Percentiles rank a stretch among this genome's conserved stretches.
Conservation (phyloP, 2,113 vertebrate species). For the Tachysurus fulvidraco region DNA sequence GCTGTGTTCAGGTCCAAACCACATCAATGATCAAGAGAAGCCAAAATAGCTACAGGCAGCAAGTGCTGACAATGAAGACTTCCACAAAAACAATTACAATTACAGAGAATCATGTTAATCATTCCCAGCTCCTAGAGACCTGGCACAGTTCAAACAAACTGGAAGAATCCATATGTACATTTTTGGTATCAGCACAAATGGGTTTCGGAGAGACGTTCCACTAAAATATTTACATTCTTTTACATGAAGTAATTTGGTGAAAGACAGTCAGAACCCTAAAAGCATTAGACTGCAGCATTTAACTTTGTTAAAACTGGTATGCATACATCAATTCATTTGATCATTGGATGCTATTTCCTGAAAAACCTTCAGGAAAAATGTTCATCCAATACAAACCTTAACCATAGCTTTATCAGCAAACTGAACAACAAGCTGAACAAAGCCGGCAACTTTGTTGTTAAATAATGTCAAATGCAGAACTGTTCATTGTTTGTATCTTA, state of each 20-base stretch:
- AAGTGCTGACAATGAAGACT: neutral
- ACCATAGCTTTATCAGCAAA: neutral
- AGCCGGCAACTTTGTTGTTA: neutral
- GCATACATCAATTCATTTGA: neutral
- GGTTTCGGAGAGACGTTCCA: neutral
- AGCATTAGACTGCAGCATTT: neutral
- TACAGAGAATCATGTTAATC: neutral
- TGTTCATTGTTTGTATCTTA: neutral
- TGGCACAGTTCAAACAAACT: neutral
- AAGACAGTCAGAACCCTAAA: neutral
- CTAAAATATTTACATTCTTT: neutral
- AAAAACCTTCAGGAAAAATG: neutral
- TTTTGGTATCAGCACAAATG: neutral
- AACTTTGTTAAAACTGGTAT: neutral
- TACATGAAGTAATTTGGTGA: neutral
- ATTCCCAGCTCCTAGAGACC: neutral
- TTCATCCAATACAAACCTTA: neutral
- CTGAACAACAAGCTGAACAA: neutral
- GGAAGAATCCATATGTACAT: neutral
- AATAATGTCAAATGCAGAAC: neutral
- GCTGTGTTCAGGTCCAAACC: neutral
- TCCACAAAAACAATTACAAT: neutral
- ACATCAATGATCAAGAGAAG: neutral
- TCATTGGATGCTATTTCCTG: neutral
- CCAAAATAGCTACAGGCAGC: neutral